These are phyloP conservation scores for Chelon labrosus DNA, from an alignment of 2,797 vertebrate species.

Conservation along the genomic window DNA sequence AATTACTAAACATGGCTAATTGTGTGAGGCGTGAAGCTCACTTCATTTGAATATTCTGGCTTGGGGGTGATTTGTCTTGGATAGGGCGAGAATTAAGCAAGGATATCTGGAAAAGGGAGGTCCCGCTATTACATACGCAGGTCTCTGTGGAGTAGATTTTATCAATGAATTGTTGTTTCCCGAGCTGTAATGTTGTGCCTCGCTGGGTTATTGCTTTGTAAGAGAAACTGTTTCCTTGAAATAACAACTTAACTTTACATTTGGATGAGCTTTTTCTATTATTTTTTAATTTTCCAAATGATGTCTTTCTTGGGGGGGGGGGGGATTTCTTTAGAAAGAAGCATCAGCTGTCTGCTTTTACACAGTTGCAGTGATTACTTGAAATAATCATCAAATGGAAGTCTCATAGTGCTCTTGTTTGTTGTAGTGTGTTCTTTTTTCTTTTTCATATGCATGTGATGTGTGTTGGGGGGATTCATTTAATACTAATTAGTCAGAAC, in stretches of 20 bases:
- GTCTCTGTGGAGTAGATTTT: conserved; percentile 58
- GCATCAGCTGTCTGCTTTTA: not conserved
- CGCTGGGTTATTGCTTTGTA: conserved; percentile 22
- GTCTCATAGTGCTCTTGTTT: conserved; percentile 13
- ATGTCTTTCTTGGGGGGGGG: not conserved
- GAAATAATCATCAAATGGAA: conserved; percentile 51
- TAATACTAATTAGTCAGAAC: conserved; percentile 76
- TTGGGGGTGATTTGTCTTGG: conserved; percentile 78
- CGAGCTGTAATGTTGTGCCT: conserved; percentile 13
- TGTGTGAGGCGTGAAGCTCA: conserved; percentile 89
- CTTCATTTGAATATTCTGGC: conserved; percentile 93
- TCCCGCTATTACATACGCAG: conserved; percentile 56
- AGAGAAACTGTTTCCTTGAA: conserved; percentile 8
- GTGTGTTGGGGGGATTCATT: conserved; percentile 58
- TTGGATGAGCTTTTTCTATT: not conserved
- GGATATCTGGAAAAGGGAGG: conserved; percentile 62
- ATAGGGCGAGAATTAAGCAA: conserved; percentile 73
- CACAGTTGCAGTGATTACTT: not conserved
- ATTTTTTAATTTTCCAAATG: not conserved
- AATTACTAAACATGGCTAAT: conserved; percentile 91
- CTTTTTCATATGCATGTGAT: conserved; percentile 22
- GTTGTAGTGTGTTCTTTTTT: conserved; percentile 19
- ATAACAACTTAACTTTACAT: conserved; percentile 18
- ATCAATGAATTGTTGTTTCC: conserved; percentile 37
- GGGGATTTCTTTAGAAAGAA: not conserved